These are phyloP conservation scores for Pitta sordida DNA, from an alignment of 2,113 vertebrate genomes.

Conservation along the genomic window DNA sequence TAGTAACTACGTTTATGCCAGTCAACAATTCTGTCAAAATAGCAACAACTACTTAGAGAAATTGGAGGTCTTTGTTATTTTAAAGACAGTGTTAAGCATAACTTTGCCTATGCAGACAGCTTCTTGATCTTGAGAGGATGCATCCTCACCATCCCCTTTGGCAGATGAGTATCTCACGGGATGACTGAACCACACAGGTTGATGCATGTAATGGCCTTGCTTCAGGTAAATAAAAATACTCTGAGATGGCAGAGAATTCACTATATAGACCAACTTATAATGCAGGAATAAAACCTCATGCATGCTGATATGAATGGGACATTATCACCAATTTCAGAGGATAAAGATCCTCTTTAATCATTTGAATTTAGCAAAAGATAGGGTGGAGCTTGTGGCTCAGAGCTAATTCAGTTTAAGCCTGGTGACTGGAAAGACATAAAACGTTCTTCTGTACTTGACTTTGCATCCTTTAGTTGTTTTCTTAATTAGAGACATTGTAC, in stretches of 20 bases:
- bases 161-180: background rate
- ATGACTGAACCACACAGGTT: background rate
- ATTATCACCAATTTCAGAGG: background rate
- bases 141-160: background rate
- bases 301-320: background rate
- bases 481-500: background rate
- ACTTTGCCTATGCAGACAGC: background rate
- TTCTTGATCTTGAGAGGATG: background rate
- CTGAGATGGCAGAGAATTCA: background rate
- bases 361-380: background rate
- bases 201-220: background rate
- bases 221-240: background rate
- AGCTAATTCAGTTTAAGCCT: background rate
- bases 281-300: background rate
- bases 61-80: background rate
- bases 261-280: background rate
- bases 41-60: background rate
- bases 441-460: background rate
- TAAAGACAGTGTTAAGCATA: rapidly evolving
- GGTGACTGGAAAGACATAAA: background rate
- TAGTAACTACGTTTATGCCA: background rate
- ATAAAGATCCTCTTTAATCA: background rate
- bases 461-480: background rate
- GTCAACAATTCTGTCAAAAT: background rate
- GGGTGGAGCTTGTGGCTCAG: background rate